phyloP scores from a whole-genome alignment of 2,888 invertebrate genomes.

The Drosophila yooni region DNA sequence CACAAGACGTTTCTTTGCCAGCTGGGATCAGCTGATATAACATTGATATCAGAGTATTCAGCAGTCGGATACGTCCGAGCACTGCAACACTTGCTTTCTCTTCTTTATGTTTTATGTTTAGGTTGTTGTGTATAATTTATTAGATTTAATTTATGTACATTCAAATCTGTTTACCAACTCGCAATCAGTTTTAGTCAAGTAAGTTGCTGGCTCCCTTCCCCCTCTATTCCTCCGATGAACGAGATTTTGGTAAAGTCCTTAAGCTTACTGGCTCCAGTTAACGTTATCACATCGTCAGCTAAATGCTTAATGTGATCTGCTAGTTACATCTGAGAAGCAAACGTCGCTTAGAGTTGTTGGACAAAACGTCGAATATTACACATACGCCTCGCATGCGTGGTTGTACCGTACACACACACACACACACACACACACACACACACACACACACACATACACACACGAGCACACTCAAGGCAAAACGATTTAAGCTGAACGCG shows the following conservation, averaged over 20 bases:
- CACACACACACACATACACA: not conserved
- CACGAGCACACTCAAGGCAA: not conserved
- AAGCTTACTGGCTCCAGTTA: not conserved
- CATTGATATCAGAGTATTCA: not conserved
- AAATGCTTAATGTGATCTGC: conserved; percentile 9
- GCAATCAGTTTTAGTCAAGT: not conserved
- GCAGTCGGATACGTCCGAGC: not conserved
- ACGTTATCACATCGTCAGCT: conserved; percentile 4
- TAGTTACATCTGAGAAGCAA: not conserved
- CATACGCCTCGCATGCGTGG: conserved; percentile 17
- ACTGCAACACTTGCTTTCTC: not conserved
- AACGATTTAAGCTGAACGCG: conserved; percentile 5
- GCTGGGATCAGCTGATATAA: not conserved
- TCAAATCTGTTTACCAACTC: not conserved
- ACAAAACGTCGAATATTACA: conserved; percentile 14
- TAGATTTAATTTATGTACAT: conserved; percentile 1
- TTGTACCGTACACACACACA: not conserved
- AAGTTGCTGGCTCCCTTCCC: not conserved
- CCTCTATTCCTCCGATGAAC: not conserved
- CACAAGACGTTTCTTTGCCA: not conserved
- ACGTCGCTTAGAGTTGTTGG: not conserved
- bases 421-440: not conserved
- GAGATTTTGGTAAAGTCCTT: not conserved
- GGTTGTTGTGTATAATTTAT: not conserved
- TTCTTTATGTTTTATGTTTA: not conserved